A percentile compares a stretch with the other conserved stretches of the same genome.
phyloP scores from a whole-genome alignment of 1,140 invertebrate species.

The Sycophaga agraensis region DNA sequence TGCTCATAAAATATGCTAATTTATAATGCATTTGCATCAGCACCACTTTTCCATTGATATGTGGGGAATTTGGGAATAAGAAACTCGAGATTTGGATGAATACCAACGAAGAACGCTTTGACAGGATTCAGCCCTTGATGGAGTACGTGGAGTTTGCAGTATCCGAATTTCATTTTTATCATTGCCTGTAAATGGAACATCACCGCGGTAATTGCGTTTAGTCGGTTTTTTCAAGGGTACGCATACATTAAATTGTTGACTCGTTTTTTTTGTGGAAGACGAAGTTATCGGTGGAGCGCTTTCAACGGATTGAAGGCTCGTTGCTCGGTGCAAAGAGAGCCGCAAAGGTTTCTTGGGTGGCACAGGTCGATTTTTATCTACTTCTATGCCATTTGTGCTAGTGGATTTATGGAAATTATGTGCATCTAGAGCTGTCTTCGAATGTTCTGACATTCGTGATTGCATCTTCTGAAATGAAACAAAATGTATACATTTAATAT shows the following conservation, averaged over 20 bases:
- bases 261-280: conserved; percentile 40
- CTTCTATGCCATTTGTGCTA: conserved; percentile 38
- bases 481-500: too few species aligned
- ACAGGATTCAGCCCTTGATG: conserved; percentile 55
- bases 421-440: conserved; percentile 32
- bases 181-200: conserved; percentile 42
- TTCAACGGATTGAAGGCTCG: conserved; percentile 77
- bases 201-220: conserved; percentile 62
- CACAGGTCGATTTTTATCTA: conserved; percentile 64
- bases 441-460: conserved; percentile 42
- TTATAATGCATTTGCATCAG: too few species aligned
- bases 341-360: conserved; percentile 83
- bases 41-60: conserved; percentile 54
- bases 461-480: conserved; percentile 47
- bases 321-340: conserved; percentile 77
- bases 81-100: conserved; percentile 50
- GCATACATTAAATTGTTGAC: conserved; percentile 33
- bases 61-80: conserved; percentile 43
- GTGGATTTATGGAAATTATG: conserved; percentile 40
- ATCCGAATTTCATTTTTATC: not conserved
- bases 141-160: conserved; percentile 48
- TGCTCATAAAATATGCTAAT: too few species aligned
- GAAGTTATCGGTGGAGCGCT: conserved; percentile 45
- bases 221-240: conserved; percentile 48
- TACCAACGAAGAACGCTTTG: conserved; percentile 56